These are phyloP conservation scores for Copidosoma aretas DNA, from an alignment of 2,888 invertebrate species.

Conservation along the genomic window DNA sequence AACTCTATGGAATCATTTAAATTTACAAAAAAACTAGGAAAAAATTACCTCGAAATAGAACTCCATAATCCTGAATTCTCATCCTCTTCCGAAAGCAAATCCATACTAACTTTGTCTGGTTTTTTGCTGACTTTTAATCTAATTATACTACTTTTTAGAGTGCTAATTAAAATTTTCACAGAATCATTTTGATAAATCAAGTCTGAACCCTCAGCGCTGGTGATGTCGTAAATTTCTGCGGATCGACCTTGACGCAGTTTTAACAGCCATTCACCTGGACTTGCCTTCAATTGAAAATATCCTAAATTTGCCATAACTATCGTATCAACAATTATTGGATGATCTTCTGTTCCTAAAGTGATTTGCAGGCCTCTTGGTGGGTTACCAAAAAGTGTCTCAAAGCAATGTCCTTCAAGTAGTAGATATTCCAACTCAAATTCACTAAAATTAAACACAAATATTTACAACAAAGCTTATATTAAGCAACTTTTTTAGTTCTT, in stretches of 20 bases:
- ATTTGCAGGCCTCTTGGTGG: constrained; percentile 98
- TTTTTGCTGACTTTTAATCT: constrained; percentile 91
- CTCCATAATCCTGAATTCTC: constrained; percentile 85
- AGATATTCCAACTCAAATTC: constrained; percentile 96
- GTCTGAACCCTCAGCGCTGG: constrained; percentile 65
- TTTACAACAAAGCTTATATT: background rate
- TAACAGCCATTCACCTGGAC: constrained; percentile 94
- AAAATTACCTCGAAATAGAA: constrained; percentile 84
- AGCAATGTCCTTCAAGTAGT: constrained; percentile 95
- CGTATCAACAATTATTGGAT: constrained; percentile 86
- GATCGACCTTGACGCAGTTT: constrained; percentile 91
- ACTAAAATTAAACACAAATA: constrained; percentile 64
- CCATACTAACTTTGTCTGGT: constrained; percentile 83
- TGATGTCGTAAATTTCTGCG: constrained; percentile 91
- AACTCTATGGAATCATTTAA: no score
- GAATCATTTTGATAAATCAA: constrained; percentile 62
- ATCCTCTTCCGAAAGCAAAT: constrained; percentile 83
- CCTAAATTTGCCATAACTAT: constrained; percentile 99
- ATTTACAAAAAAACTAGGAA: no score
- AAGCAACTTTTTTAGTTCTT: no score
- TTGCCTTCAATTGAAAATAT: constrained; percentile 97
- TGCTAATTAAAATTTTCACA: constrained; percentile 79
- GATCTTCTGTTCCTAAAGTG: constrained; percentile 83
- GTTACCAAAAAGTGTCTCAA: constrained; percentile 87
- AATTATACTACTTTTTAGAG: constrained; percentile 88